Evolutionary conservation across 1,140 invertebrate species (phyloP).

Genomic region (Caenorhabditis elegans): WBcel235 BX284602.5:5954501-5955000

Average conservation of each 20-base stretch:
- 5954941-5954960: constrained; percentile 46
- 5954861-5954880: constrained; percentile 49
- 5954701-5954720: constrained; percentile 35
- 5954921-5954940: constrained; percentile 38
- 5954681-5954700: constrained; percentile 37
- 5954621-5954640: neutral
- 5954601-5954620: constrained; percentile 55
- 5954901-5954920: constrained; percentile 30
- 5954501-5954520: constrained; percentile 61
- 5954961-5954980: constrained; percentile 58
- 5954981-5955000: constrained; percentile 63
- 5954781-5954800: constrained; percentile 42
- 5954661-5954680: neutral
- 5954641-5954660: constrained; percentile 24
- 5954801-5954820: constrained; percentile 41
- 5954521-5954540: constrained; percentile 65
- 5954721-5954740: constrained; percentile 53
- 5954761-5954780: constrained; percentile 37
- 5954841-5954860: constrained; percentile 48
- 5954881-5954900: constrained; percentile 40
- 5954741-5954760: constrained; percentile 56
- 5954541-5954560: constrained; percentile 58
- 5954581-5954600: constrained; percentile 61
- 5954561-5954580: constrained; percentile 62
- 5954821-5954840: constrained; percentile 45